Percentiles rank a stretch among this genome's conserved stretches.
phyloP scores from a whole-genome alignment of 64 coral and sea anemone species.

The Stichodactyla mertensii region DNA sequence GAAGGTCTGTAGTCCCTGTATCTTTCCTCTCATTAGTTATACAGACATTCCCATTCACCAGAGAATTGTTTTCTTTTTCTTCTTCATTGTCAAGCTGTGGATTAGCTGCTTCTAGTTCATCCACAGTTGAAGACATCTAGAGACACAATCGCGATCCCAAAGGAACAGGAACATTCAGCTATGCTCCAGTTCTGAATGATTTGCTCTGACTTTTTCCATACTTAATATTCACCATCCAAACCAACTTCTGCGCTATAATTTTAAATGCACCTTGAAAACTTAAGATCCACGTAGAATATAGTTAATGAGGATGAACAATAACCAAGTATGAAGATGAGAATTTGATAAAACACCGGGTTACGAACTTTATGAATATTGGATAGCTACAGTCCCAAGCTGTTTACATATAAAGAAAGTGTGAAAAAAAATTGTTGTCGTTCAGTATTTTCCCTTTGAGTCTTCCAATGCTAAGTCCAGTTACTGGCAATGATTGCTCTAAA shows the following conservation, averaged over 20 bases:
- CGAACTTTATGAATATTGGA: not conserved
- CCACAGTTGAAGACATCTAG: constrained; percentile 28
- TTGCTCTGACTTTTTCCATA: not conserved
- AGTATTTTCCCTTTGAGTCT: not conserved
- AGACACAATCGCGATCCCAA: not conserved
- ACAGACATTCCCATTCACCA: not conserved
- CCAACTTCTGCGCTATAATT: not conserved
- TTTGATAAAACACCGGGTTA: constrained; percentile 1
- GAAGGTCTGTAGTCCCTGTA: not conserved
- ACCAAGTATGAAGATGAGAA: not conserved
- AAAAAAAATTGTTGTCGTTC: not conserved
- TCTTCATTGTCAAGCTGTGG: constrained; percentile 21
- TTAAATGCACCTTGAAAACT: not conserved
- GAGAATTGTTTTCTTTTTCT: constrained; percentile 9
- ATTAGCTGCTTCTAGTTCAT: constrained; percentile 14
- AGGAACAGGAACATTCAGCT: not conserved
- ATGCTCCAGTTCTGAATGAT: constrained; percentile 29
- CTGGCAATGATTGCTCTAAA: not conserved
- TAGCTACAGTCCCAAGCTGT: constrained; percentile 1
- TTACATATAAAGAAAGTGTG: not conserved
- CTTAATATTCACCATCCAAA: not conserved
- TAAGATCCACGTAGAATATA: not conserved
- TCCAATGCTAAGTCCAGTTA: not conserved
- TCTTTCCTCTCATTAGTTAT: not conserved
- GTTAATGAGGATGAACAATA: not conserved